Conservation (phyloP, 1,140 invertebrate genomes). For the Bicyclus anynana region DNA sequence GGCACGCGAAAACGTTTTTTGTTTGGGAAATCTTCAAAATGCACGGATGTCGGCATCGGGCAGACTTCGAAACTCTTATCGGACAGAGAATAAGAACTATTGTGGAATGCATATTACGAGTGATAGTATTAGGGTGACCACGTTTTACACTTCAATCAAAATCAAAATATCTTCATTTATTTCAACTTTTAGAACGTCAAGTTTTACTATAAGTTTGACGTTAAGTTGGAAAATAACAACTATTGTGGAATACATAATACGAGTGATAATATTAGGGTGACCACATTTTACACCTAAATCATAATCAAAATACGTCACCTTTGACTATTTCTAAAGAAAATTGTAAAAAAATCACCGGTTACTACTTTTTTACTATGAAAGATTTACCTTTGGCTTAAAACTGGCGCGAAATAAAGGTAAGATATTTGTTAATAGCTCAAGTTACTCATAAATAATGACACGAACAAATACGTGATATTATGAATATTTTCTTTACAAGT, state of each 20-base stretch:
- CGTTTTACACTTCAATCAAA: background rate
- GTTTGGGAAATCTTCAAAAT: constrained; percentile 12
- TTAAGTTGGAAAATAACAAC: background rate
- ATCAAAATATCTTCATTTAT: too few species aligned
- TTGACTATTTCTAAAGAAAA: too few species aligned
- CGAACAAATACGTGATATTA: too few species aligned
- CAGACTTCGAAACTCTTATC: background rate
- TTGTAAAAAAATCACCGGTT: too few species aligned
- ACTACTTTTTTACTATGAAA: too few species aligned
- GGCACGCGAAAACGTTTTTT: constrained; percentile 12
- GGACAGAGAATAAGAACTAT: background rate
- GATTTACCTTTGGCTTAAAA: too few species aligned
- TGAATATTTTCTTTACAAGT: too few species aligned
- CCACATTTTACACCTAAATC: background rate
- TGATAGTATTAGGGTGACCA: background rate
- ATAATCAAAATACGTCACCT: background rate
- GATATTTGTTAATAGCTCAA: too few species aligned
- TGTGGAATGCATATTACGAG: background rate
- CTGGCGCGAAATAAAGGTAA: too few species aligned
- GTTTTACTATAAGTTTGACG: too few species aligned
- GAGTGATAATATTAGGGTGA: background rate
- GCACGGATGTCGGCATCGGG: background rate
- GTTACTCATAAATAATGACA: too few species aligned
- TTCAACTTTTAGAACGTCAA: too few species aligned
- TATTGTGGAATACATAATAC: background rate